Base-by-base conservation (phyloP, 2,113 vertebrate genomes). In the Bujurquina vittata region DNA sequence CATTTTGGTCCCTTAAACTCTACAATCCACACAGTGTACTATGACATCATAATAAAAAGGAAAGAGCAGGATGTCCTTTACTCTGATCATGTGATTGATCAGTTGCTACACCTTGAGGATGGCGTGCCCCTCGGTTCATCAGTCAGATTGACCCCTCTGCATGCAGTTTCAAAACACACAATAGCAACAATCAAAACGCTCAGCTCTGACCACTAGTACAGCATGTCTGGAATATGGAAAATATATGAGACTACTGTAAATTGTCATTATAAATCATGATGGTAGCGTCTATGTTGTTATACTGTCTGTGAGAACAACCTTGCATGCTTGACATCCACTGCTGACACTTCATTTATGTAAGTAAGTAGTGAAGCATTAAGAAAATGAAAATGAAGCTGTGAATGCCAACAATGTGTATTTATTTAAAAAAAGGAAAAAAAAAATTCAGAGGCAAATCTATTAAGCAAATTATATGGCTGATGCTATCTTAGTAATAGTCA, bases 241-340 rank as follows among this genome's bases (percentile, higher is more conserved):
- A 17, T 49, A 17, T 17, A 17, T 49, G 14, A 49, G 46, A 17
- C 4, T 2, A 17, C 5, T 49, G 46, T 49, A 49, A 49, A 49
- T 3, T 49, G 40, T 12, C 40, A 43, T 49, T 14, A 46, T 46
- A 49, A 49, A 49, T 55, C 9, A n/a, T 10, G 20, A n/a, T n/a
- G 8, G 7, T 9, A 4, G 9, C 9, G 2, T n/a, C 3, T n/a
- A 55, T 49, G 3, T 0, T 69, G 29, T 62, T 69, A 55, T 29
- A 49, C 10, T 17, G 7, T 18, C 1, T 67, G 17, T 40, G 46
- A 52, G 49, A 52, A 54, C 63, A 49, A 43, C 29, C 40, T 49
- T 49, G 46, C 6, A 15, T 2, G 4, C 14, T 17, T 49, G 2
- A 49, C 40, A 54, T n/a, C 18, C 49, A 46, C 14, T 10, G 7